Conservation (phyloP, 2,888 invertebrate genomes). For the Neocrepidodera transversa region DNA sequence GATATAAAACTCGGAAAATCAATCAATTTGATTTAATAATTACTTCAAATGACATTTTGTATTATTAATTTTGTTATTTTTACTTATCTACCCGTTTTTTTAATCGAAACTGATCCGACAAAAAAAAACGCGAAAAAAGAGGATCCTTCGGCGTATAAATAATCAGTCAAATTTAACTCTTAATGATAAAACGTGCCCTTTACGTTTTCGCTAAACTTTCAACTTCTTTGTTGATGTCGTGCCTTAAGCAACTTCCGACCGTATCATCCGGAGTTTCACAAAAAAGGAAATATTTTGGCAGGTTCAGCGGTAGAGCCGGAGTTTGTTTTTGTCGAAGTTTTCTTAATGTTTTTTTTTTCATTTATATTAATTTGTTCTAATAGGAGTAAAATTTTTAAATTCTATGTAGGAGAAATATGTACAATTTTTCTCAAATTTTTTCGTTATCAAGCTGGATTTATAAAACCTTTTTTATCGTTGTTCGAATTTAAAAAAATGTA, state of each 20-base stretch:
- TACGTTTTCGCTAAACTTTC: constrained; percentile 35
- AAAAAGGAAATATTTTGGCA: background rate
- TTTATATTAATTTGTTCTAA: background rate
- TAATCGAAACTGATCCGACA: constrained; percentile 11
- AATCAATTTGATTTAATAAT: background rate
- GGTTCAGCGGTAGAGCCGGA: background rate
- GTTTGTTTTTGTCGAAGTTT: background rate
- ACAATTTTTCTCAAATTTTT: no score
- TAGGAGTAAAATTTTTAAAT: no score
- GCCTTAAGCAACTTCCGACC: constrained; percentile 31
- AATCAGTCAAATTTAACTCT: constrained; percentile 41
- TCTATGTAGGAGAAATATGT: no score
- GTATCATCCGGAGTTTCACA: constrained; percentile 17
- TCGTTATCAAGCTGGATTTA: no score
- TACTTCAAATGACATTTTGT: no score
- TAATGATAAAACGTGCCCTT: constrained; percentile 35
- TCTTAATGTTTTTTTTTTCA: background rate
- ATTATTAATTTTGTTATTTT: no score
- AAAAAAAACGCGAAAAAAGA: constrained; percentile 11
- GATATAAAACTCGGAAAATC: background rate
- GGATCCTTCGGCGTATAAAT: constrained; percentile 26
- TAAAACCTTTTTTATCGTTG: no score
- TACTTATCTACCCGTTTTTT: background rate
- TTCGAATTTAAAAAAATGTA: no score
- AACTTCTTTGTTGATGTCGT: constrained; percentile 34